A percentile compares a stretch with the other conserved stretches of the same genome.
phyloP scores from a whole-genome alignment of 2,888 invertebrate species.

The Eilema griseolum region DNA sequence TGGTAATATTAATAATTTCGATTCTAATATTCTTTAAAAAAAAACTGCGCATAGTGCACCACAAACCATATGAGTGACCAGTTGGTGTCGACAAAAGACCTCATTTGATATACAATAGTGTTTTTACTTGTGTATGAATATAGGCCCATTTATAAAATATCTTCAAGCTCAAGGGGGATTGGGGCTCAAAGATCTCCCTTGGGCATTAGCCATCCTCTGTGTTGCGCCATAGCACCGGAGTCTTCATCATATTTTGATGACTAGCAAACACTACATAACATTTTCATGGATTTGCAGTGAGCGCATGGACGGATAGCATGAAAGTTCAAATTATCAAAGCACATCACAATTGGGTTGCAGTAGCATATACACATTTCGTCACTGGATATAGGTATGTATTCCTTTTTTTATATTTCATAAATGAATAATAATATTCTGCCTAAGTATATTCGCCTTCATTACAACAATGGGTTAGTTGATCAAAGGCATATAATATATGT shows the following conservation, averaged over 20 bases:
- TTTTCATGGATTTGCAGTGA: constrained; percentile 82
- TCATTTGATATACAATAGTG: too few species aligned
- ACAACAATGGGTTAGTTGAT: neutral
- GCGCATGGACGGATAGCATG: constrained; percentile 93
- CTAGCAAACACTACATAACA: neutral
- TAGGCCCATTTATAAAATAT: too few species aligned
- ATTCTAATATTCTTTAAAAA: too few species aligned
- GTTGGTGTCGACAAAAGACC: too few species aligned
- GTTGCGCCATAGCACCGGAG: too few species aligned
- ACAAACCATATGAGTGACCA: too few species aligned
- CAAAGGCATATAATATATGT: neutral
- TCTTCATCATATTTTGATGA: neutral
- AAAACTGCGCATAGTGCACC: too few species aligned
- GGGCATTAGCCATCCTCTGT: too few species aligned
- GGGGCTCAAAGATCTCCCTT: too few species aligned
- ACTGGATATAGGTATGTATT: constrained; percentile 94
- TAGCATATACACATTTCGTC: constrained; percentile 98
- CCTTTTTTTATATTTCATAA: neutral
- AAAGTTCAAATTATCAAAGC: constrained; percentile 97
- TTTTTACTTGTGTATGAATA: too few species aligned
- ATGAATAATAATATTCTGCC: neutral
- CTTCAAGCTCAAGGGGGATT: too few species aligned
- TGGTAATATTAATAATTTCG: too few species aligned
- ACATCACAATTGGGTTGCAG: constrained; percentile 99
- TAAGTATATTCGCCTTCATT: neutral